A percentile compares a stretch with the other conserved stretches of the same genome.
Conservation (phyloP, 2,113 vertebrate species). For the Quiscalus mexicanus region DNA sequence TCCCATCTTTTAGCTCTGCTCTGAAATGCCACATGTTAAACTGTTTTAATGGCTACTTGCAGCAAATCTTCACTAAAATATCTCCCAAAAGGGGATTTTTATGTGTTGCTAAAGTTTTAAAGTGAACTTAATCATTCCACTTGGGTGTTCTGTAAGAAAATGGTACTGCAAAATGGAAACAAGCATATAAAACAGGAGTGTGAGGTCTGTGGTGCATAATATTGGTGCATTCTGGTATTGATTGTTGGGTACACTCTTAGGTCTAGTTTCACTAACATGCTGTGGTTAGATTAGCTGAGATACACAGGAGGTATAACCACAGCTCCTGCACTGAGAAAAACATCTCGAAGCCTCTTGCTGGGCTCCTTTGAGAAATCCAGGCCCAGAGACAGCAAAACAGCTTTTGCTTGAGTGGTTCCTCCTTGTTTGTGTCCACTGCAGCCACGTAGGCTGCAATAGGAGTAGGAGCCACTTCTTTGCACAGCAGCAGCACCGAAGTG, state of each 20-base stretch:
- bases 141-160: not conserved
- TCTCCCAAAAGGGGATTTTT: not conserved
- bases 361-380: not conserved
- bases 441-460: not conserved
- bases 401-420: not conserved
- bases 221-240: not conserved
- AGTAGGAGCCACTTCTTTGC: not conserved
- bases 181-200: not conserved
- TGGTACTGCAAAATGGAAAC: not conserved
- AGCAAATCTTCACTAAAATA: not conserved
- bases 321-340: not conserved
- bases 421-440: not conserved
- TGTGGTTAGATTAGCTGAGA: not conserved
- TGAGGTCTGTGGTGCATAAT: not conserved
- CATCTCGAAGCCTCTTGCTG: not conserved
- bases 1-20: constrained; percentile 33
- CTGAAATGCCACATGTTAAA: constrained; percentile 53
- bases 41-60: constrained; percentile 55
- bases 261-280: not conserved
- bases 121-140: not conserved
- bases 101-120: not conserved
- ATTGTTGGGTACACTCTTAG: not conserved
- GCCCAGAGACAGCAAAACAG: not conserved
- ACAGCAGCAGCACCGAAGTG: not conserved
- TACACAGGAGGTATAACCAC: not conserved